A percentile compares a stretch with the other conserved stretches of the same genome.
Evolutionary conservation across 2,797 vertebrate genomes (phyloP).

Genomic region (Microctenopoma lineatum): DNA sequence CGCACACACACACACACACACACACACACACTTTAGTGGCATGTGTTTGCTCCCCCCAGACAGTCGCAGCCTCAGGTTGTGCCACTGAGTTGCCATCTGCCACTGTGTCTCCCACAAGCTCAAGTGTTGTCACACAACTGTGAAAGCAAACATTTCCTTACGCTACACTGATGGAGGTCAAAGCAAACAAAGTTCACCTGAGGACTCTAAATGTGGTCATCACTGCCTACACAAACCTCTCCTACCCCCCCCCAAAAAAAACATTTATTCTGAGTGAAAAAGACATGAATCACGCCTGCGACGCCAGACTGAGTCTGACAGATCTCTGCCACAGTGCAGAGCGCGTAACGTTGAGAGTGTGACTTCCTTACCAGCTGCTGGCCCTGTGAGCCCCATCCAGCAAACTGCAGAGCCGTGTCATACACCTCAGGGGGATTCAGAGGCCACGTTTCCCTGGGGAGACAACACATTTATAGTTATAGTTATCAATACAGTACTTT

Average conservation of each 20-base stretch:
- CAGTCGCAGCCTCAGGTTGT: slow-evolving; percentile 31
- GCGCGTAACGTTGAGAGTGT: slow-evolving; percentile 25
- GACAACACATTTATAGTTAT: slow-evolving; percentile 29
- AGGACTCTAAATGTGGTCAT: slow-evolving; percentile 19
- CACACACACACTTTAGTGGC: slow-evolving; percentile 14
- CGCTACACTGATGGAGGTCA: slow-evolving; percentile 43
- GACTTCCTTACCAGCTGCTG: slow-evolving; percentile 93
- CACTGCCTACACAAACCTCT: slow-evolving; percentile 26
- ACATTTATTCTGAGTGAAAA: slow-evolving; percentile 19
- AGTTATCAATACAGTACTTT: slow-evolving; percentile 7
- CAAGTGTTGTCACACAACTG: slow-evolving; percentile 27
- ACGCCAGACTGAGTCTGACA: slow-evolving; percentile 19
- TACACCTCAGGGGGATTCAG: slow-evolving; percentile 93
- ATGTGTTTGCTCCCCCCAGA: slow-evolving; percentile 36
- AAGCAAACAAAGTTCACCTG: slow-evolving; percentile 21
- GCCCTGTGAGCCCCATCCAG: slow-evolving; percentile 94
- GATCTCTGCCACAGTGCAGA: slow-evolving; percentile 16
- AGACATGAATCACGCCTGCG: slow-evolving; percentile 21
- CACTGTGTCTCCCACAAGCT: slow-evolving; percentile 43
- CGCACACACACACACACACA: slow-evolving; percentile 2
- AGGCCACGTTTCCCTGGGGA: slow-evolving; percentile 89
- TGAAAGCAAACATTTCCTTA: slow-evolving; percentile 23
- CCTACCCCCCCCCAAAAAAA: not conserved
- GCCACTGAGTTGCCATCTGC: slow-evolving; percentile 72
- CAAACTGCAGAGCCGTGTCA: slow-evolving; percentile 91